Base-by-base conservation (phyloP, 2,113 vertebrate genomes). In the Tetrao urogallus region DNA sequence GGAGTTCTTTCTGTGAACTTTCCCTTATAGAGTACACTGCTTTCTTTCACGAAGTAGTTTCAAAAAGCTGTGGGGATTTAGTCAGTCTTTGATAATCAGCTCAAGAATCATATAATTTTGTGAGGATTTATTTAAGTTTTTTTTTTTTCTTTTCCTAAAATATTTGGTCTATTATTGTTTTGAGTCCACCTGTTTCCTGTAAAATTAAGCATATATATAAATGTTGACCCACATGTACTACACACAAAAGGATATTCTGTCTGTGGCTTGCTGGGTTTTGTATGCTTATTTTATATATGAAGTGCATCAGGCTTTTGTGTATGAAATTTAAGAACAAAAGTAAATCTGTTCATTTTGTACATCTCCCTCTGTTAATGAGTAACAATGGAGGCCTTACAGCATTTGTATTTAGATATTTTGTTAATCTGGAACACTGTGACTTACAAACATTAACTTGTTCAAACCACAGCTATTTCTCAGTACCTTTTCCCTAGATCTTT, bases 141-240 rank as follows among this genome's bases (percentile, higher is more conserved):
- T 54, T 25, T 54, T 54, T 54, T 54, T 54, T 28, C 48, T 82
- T 64, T 74, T 40, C 32, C 28, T 63, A 4, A 71, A 78, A 43
- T 52, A 14, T 47, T 28, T 89, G 5, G 3, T 67, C 2, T 65
- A 7, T 61, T 66, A 8, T 1, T 57, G 25, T 52, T 79, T 82
- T 43, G 57, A 32, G 24, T 42, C 13, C 21, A 4, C 18, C 5
- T 60, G 3, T 11, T 76, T 90, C 71, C 45, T 2, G 2, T 67
- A 48, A 52, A 52, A 47, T 74, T 42, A 38, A 12, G 5, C 4
- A 0, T 74, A 11, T 42, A 15, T 73, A 40, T 65, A 65, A 69
- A 60, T 25, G 4, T n/a, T 69, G 40, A 28, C 10, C 30, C 1
- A 0, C 72, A 10, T 6, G 13, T 25, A 48, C 32, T 50, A 32